phyloP scores from a whole-genome alignment of 2,113 vertebrate genomes.

The Sebastes schlegelii region DNA sequence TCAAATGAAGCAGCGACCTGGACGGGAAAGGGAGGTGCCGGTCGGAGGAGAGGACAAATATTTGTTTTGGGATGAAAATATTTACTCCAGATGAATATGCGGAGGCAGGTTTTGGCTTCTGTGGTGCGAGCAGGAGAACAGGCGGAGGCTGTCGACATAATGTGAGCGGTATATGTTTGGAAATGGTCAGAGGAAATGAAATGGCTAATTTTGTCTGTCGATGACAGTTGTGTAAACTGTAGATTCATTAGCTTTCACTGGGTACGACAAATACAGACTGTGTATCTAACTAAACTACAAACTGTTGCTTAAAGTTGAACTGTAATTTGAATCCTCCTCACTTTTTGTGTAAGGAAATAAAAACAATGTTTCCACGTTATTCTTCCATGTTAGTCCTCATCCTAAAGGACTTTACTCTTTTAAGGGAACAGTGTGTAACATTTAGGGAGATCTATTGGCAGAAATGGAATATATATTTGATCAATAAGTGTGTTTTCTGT shows the following conservation, averaged over 20 bases:
- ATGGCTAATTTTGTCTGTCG: constrained; percentile 48
- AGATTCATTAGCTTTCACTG: constrained; percentile 13
- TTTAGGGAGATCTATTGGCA: neutral
- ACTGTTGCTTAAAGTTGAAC: neutral
- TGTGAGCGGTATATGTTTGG: constrained; percentile 33
- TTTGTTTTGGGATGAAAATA: constrained; percentile 62
- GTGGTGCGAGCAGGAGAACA: constrained; percentile 41
- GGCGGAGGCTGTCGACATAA: constrained; percentile 34
- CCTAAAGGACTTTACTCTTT: neutral
- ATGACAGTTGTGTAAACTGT: constrained; percentile 41
- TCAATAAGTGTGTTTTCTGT: neutral
- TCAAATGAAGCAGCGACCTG: neutral
- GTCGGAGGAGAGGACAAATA: constrained; percentile 40
- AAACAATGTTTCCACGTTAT: neutral
- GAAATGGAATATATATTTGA: neutral
- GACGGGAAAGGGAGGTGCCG: neutral
- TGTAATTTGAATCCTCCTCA: neutral
- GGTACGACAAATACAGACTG: constrained; percentile 12
- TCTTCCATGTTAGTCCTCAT: neutral
- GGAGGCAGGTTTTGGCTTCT: constrained; percentile 36
- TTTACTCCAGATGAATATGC: constrained; percentile 58
- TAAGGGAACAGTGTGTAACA: neutral
- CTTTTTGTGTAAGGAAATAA: neutral
- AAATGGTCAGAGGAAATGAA: constrained; percentile 45
- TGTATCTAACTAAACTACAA: neutral